phyloP scores from a whole-genome alignment of 2,797 vertebrate genomes.

The Eleutherodactylus coqui region DNA sequence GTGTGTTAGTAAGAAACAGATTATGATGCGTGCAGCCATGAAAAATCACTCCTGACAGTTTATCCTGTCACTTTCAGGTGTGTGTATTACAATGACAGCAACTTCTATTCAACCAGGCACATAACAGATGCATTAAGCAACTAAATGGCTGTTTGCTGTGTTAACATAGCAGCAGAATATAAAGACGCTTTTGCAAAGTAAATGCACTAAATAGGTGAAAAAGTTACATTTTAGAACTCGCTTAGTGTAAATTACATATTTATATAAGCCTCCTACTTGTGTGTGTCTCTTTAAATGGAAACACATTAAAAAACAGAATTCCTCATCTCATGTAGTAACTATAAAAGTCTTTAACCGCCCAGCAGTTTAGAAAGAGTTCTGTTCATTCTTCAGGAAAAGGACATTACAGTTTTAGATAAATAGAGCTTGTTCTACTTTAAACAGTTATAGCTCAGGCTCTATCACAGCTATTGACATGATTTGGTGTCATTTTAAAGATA shows the following conservation, averaged over 20 bases:
- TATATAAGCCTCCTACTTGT: not conserved
- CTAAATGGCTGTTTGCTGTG: slow-evolving; percentile 49
- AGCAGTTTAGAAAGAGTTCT: too few relatives aligned
- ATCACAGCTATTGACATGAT: too few relatives aligned
- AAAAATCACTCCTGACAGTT: slow-evolving; percentile 74
- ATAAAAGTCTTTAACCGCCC: too few relatives aligned
- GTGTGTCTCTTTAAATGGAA: not conserved
- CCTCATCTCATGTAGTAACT: not conserved
- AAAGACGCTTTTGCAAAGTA: slow-evolving; percentile 5
- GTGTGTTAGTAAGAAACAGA: slow-evolving; percentile 78
- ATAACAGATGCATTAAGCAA: slow-evolving; percentile 55
- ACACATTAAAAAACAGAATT: not conserved
- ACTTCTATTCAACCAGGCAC: slow-evolving; percentile 46
- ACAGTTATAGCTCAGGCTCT: too few relatives aligned
- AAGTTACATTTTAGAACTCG: not conserved
- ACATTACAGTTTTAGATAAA: too few relatives aligned
- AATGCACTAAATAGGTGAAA: not conserved
- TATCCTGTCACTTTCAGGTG: slow-evolving; percentile 62
- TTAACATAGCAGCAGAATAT: slow-evolving; percentile 19
- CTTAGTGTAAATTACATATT: not conserved
- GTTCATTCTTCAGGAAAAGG: too few relatives aligned
- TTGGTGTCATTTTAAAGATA: too few relatives aligned
- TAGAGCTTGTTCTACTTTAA: too few relatives aligned
- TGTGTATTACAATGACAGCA: slow-evolving; percentile 55
- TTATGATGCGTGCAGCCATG: slow-evolving; percentile 73